phyloP scores from a whole-genome alignment of 92 coral and sea anemone species.

The Actinostola sp. region DNA sequence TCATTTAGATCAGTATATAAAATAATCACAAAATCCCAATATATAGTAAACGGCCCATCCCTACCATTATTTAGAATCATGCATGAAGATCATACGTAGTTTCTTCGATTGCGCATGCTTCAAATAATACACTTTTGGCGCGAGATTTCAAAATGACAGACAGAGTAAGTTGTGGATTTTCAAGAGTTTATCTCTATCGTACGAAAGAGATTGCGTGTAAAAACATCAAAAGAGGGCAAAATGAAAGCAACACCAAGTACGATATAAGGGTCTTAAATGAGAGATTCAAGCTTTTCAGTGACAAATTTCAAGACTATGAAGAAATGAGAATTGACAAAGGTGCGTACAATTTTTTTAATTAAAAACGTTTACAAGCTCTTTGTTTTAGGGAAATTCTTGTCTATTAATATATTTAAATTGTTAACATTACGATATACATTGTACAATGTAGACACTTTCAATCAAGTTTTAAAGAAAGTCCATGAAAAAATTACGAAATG shows the following conservation, averaged over 20 bases:
- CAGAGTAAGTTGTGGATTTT: slow-evolving; percentile 20
- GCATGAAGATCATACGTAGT: not conserved
- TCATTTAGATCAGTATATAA: too few species aligned
- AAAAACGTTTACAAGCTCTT: not conserved
- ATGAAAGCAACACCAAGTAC: slow-evolving; percentile 16
- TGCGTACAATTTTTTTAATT: too few species aligned
- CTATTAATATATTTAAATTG: not conserved
- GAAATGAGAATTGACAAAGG: slow-evolving; percentile 27
- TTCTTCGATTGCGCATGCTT: not conserved
- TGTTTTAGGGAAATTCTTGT: not conserved
- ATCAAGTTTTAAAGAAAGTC: slow-evolving; percentile 19
- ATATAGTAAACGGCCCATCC: too few species aligned
- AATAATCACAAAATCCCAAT: too few species aligned
- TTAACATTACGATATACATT: slow-evolving; percentile 11
- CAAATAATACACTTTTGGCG: slow-evolving; percentile 13
- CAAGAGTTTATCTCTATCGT: slow-evolving; percentile 15
- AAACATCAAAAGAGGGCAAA: slow-evolving; percentile 6
- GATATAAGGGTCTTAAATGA: slow-evolving; percentile 14
- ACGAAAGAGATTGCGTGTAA: slow-evolving; percentile 15
- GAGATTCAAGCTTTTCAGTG: slow-evolving; percentile 16
- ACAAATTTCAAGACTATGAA: slow-evolving; percentile 19
- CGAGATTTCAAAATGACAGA: slow-evolving; percentile 13
- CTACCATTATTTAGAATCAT: not conserved
- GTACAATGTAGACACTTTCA: slow-evolving; percentile 9
- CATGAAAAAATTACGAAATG: slow-evolving; percentile 34